These are phyloP conservation scores for Triplophysa yarkandensis DNA, from an alignment of 2,797 vertebrate genomes.

Conservation along the genomic window DNA sequence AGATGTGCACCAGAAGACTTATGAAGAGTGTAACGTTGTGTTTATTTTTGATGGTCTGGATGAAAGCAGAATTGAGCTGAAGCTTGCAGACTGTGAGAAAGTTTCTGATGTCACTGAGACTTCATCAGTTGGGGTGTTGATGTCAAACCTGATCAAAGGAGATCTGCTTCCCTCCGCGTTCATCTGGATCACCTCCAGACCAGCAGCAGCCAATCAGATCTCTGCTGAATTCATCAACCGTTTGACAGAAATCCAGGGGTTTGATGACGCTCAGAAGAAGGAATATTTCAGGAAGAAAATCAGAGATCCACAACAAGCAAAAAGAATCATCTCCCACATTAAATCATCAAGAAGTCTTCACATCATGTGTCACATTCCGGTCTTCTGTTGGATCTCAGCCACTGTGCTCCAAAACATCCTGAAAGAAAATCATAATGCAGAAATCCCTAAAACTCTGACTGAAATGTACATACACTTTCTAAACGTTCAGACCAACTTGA, in stretches of 20 bases:
- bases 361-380: conserved; percentile 28
- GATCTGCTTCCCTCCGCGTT: not conserved
- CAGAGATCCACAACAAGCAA: not conserved
- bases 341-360: conserved; percentile 8
- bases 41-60: not conserved
- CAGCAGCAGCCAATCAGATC: not conserved
- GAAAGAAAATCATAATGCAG: not conserved
- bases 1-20: not conserved
- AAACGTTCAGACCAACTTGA: conserved; percentile 8
- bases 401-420: conserved; percentile 17
- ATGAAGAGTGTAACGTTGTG: not conserved
- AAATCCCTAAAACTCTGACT: conserved; percentile 28
- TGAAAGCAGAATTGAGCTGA: not conserved
- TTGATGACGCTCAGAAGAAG: not conserved
- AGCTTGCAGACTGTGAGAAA: not conserved
- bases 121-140: not conserved
- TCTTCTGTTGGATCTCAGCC: conserved; percentile 34
- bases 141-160: not conserved
- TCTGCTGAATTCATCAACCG: not conserved
- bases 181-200: not conserved
- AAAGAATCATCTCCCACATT: not conserved
- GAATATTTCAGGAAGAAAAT: conserved; percentile 3
- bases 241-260: not conserved
- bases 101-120: not conserved
- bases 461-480: conserved; percentile 31